These are phyloP conservation scores for Himantopus leucocephalus DNA, from an alignment of 2,113 vertebrate species.

Conservation along the genomic window DNA sequence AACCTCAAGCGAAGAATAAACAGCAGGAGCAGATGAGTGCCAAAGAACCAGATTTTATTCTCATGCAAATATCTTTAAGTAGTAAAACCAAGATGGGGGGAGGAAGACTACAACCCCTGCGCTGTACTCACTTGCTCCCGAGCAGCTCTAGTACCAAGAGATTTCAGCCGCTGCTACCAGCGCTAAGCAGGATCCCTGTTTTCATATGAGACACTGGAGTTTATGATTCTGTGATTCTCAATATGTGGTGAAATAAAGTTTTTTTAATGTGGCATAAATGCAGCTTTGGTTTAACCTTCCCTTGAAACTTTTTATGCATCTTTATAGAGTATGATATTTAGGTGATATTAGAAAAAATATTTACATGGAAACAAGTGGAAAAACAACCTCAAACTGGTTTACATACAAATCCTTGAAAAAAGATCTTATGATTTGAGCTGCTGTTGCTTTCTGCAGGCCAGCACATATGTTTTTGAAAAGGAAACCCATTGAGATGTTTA, in stretches of 20 bases:
- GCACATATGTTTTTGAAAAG: not conserved
- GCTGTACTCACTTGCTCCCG: not conserved
- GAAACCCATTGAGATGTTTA: slow-evolving; percentile 9
- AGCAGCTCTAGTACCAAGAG: not conserved
- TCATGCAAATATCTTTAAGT: slow-evolving; percentile 58
- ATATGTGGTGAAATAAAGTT: not conserved
- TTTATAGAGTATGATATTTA: not conserved
- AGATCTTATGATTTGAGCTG: not conserved
- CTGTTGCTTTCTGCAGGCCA: not conserved
- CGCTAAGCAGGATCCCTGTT: not conserved
- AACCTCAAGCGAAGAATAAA: slow-evolving; percentile 62
- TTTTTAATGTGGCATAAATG: not conserved
- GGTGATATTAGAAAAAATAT: not conserved
- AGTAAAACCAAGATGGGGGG: slow-evolving; percentile 27
- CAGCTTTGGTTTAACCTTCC: not conserved
- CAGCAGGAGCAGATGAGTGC: slow-evolving; percentile 61
- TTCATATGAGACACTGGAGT: not conserved
- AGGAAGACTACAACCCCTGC: not conserved
- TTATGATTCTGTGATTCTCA: not conserved
- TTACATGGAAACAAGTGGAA: not conserved
- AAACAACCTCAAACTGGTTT: not conserved
- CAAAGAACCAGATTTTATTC: slow-evolving; percentile 51
- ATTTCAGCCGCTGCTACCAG: not conserved
- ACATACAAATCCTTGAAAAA: not conserved
- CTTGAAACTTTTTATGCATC: not conserved